A percentile compares a stretch with the other conserved stretches of the same genome.
phyloP scores from a whole-genome alignment of 1,140 invertebrate genomes.

The Leptinotarsa undecemlineata region DNA sequence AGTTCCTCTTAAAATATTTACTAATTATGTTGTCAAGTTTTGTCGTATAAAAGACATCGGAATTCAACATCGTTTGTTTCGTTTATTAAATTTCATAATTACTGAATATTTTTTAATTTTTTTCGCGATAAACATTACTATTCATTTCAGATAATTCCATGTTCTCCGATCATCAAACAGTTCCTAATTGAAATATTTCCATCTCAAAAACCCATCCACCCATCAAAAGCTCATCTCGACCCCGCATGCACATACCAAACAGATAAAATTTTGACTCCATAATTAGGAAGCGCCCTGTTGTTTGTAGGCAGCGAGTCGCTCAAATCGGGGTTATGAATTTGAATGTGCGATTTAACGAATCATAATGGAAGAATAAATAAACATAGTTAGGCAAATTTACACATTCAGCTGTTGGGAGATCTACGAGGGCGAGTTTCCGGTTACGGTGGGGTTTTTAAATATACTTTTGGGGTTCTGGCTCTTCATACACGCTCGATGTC shows the following conservation, averaged over 20 bases:
- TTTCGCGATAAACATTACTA: too few species aligned
- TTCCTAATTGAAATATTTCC: too few species aligned
- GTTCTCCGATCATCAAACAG: too few species aligned
- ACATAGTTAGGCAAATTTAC: slow-evolving; percentile 47
- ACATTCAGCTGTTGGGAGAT: slow-evolving; percentile 46
- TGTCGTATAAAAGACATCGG: too few species aligned
- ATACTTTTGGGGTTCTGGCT: background rate
- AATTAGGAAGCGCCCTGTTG: slow-evolving; percentile 39
- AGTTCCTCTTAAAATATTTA: too few species aligned
- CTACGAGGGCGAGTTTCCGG: slow-evolving; percentile 39
- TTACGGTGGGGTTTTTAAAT: slow-evolving; percentile 29
- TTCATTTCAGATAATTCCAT: too few species aligned
- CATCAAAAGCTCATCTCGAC: slow-evolving; percentile 3
- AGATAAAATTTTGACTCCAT: slow-evolving; percentile 42
- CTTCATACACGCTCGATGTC: background rate
- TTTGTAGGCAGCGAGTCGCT: slow-evolving; percentile 35
- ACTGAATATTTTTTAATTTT: too few species aligned
- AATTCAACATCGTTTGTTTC: too few species aligned
- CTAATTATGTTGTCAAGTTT: too few species aligned
- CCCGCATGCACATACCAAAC: background rate
- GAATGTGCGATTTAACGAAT: slow-evolving; percentile 45
- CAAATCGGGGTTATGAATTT: slow-evolving; percentile 46
- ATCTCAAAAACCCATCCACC: background rate
- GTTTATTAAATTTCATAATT: too few species aligned
- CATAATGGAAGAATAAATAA: slow-evolving; percentile 48